Percentiles rank a stretch among this genome's conserved stretches.
These are phyloP conservation scores for Aphelinus certus DNA, from an alignment of 1,140 invertebrate genomes.

Conservation along the genomic window DNA sequence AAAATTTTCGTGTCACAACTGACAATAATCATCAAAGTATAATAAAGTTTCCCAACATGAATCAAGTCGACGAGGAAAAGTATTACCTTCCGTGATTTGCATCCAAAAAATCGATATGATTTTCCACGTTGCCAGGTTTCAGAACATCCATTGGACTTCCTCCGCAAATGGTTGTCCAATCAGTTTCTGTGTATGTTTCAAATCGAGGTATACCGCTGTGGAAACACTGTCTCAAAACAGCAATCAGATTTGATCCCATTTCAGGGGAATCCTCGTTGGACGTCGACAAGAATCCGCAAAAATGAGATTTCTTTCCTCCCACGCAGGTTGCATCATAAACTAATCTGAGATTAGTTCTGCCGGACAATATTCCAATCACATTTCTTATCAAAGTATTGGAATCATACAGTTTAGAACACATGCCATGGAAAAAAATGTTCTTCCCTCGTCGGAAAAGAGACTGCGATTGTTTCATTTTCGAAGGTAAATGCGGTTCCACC, in stretches of 20 bases:
- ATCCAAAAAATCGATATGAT: conserved; percentile 40
- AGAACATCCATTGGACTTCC: conserved; percentile 45
- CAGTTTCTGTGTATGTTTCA: conserved; percentile 3
- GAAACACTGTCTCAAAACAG: conserved; percentile 37
- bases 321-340: conserved; percentile 42
- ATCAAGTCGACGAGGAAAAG: too few species aligned
- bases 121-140: conserved; percentile 40
- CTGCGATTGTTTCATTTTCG: conserved; percentile 23
- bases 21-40: neutral
- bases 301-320: conserved; percentile 2
- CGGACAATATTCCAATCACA: conserved; percentile 32
- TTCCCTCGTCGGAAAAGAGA: conserved; percentile 28
- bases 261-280: neutral
- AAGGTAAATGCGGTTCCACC: conserved; percentile 37
- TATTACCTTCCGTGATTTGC: conserved; percentile 38
- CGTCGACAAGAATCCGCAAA: conserved; percentile 46
- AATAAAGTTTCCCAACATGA: neutral
- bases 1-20: conserved; percentile 9
- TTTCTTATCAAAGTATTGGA: conserved; percentile 25
- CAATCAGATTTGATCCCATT: conserved; percentile 24
- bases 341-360: conserved; percentile 36
- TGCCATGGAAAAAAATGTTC: conserved; percentile 44
- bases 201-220: neutral
- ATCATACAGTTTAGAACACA: neutral
- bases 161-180: neutral